These are phyloP conservation scores for Epinephelus fuscoguttatus DNA, from an alignment of 2,113 vertebrate species.

Conservation along the genomic window DNA sequence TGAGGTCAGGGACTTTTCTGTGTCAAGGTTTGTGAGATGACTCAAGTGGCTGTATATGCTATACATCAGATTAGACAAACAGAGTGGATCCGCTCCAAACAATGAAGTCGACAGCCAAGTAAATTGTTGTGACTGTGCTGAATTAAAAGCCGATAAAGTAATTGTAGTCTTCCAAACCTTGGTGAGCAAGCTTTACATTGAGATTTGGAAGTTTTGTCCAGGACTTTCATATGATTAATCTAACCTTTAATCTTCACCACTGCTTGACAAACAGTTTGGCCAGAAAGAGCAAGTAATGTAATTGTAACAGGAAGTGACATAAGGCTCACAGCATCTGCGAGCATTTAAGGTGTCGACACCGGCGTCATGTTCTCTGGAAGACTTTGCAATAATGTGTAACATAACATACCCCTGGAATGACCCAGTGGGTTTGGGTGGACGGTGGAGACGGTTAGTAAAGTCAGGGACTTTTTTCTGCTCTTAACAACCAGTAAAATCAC, in stretches of 20 bases:
- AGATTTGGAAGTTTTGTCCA: not conserved
- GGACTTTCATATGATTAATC: conserved; percentile 15
- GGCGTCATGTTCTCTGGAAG: conserved; percentile 53
- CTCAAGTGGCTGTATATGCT: conserved; percentile 42
- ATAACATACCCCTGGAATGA: conserved; percentile 36
- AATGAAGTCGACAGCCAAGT: conserved; percentile 28
- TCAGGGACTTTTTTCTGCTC: conserved; percentile 19
- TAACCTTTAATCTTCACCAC: conserved; percentile 7
- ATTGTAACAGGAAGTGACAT: conserved; percentile 60
- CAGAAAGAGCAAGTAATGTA: conserved; percentile 37
- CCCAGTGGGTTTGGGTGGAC: conserved; percentile 38
- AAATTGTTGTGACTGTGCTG: conserved; percentile 65
- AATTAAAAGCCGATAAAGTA: conserved; percentile 32
- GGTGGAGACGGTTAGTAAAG: conserved; percentile 34
- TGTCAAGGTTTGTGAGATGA: conserved; percentile 30
- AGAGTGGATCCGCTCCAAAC: conserved; percentile 50
- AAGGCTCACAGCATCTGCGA: conserved; percentile 63
- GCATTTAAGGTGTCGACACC: conserved; percentile 55
- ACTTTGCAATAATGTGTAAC: conserved; percentile 52
- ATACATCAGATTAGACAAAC: conserved; percentile 60
- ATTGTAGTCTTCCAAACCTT: conserved; percentile 8
- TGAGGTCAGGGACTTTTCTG: conserved; percentile 53
- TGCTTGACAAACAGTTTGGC: conserved; percentile 54
- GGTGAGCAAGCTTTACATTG: conserved; percentile 19
- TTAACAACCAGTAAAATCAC: conserved; percentile 22